Evolutionary conservation across 2,888 invertebrate species (phyloP), one percentile per base, ranked within the genome.

Genomic region (Neoitamus cyanurus): DNA sequence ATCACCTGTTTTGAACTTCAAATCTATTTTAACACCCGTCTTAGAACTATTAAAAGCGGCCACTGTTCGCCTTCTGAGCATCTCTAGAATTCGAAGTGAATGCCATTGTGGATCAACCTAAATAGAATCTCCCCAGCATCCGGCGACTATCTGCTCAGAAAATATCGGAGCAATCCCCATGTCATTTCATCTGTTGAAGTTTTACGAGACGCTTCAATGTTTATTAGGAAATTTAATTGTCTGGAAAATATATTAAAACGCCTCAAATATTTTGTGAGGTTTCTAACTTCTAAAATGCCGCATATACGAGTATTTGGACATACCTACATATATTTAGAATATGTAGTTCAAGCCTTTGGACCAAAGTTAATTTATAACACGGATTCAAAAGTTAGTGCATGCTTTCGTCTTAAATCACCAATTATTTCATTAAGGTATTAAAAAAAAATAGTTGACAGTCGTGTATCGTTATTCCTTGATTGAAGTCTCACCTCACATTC

Each of bases 1-100:
- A 68, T 31, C 82, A 82, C 68, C 68, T 78, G 78, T 78, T 78
- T 78, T 78, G 78, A 78, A 78, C 46, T 78, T 78, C 48, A 78
- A 78, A 78, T 48, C 48, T 78, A 48, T 48, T 77, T 78, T 78
- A 78, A 48, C 15, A n/a, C 46, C 37, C 48, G 48, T 77, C 46
- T 46, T 77, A 46, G n/a, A 34, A 37, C 73, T 73, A 73, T 73
- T 73, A 34, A 73, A 73, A 73, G 73, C 37, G 15, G 36, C 11
- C n/a, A 36, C 34, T 36, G 34, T 30, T 34, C 72, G 31, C 36
- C 7, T 15, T 73, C 36, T 73, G 73, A 73, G 36, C 37, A 73
- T 73, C 73, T 36, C 36, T 36, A 73, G 15, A 36, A 34, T 70
- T 30, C 15, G 70, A 70, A 70, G 70, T 70, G 70, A 31, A 70